Evolutionary conservation across 2,888 invertebrate genomes (phyloP), one percentile per base, ranked within the genome.

Genomic region (Dorcus hopei): DNA sequence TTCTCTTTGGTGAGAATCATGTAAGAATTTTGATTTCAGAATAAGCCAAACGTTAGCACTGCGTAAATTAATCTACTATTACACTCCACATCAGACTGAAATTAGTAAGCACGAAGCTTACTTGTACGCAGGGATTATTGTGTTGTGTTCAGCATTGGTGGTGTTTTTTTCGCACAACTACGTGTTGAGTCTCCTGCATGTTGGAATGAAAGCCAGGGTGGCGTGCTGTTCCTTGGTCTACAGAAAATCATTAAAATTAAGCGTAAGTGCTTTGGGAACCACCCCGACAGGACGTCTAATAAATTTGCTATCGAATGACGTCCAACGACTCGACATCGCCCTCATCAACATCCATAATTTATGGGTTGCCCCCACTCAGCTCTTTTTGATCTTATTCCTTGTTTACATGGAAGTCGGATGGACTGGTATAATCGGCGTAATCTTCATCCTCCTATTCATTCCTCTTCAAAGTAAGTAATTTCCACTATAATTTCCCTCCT

Each of bases 181-280:
- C 73, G 93, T 95, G 87, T 87, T 95, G 82, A 88, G 87, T 14
- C 85, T 91, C 11, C 81, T 90, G 54, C 88, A 91, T 69, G 83
- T 91, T 77, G 93, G 94, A 48, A 91, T 93, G 91, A 87, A 90
- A 77, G 83, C 93, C 72, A 80, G 94, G 9, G 85, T 94, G 0
- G 91, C 91, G 0, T 87, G 89, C 70, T 91, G 92, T 70, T 88
- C 91, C 0, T 80, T 95, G 26, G 86, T 95, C 57, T 94, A 93
- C 74, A 84, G 92, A 74, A 95, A 95, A 67, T 67, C 74, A 9
- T 62, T 77, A 14, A 81, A 83, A 64, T 79, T 95, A 47, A 92
- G 91, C 58, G 90, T 90, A 76, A 88, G 88, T 5, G 92, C 95
- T 1, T 80, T 95, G 50, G 90, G 90, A 5, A 88, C 93, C 74